phyloP scores from a whole-genome alignment of 2,888 invertebrate species.

The Bugulina stolonifera region DNA sequence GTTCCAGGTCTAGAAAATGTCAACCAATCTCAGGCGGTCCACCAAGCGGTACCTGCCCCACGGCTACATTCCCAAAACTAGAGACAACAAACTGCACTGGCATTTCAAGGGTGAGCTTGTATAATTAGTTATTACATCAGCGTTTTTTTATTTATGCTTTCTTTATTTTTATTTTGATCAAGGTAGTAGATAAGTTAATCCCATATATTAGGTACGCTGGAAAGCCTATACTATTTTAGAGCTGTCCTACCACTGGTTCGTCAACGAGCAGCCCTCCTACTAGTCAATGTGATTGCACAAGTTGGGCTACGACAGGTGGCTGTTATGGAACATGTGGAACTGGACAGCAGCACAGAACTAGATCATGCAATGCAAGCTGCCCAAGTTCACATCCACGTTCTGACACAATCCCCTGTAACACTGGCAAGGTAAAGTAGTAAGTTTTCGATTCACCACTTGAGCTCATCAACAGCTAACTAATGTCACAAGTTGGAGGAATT shows the following conservation, averaged over 20 bases:
- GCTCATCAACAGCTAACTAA: too few species aligned
- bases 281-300: not conserved
- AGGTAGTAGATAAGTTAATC: too few species aligned
- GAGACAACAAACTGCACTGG: not conserved
- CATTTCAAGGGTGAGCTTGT: not conserved
- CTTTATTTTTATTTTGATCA: too few species aligned
- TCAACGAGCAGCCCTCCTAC: not conserved
- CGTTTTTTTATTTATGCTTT: too few species aligned
- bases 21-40: slow-evolving; percentile 1
- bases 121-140: too few species aligned
- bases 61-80: not conserved
- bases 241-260: too few species aligned
- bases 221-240: too few species aligned
- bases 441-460: too few species aligned
- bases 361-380: not conserved
- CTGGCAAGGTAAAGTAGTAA: not conserved
- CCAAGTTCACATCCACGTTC: not conserved
- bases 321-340: not conserved
- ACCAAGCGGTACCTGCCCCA: not conserved
- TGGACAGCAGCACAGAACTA: not conserved
- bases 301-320: not conserved
- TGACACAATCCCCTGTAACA: not conserved
- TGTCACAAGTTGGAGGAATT: too few species aligned
- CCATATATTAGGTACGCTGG: too few species aligned
- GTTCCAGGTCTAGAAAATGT: not conserved